These are phyloP conservation scores for Acestrorhynchus altus DNA, from an alignment of 2,797 vertebrate species.

Conservation along the genomic window DNA sequence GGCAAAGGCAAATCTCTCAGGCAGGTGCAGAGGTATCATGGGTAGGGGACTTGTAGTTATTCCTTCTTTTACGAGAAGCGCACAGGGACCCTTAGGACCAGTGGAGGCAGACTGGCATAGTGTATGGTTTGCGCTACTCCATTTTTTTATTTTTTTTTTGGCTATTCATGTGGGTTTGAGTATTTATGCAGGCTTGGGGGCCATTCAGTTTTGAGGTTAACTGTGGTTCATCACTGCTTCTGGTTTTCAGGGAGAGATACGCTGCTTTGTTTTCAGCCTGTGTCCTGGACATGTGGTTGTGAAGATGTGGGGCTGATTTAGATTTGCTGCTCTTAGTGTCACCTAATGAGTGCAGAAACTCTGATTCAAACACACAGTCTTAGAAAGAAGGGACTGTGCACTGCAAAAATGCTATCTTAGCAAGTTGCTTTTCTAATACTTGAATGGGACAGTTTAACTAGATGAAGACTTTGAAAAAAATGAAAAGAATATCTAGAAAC, in stretches of 20 bases:
- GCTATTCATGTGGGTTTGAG: neutral
- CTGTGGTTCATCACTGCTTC: conserved; percentile 11
- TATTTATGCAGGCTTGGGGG: neutral
- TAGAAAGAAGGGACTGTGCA: neutral
- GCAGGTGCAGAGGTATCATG: conserved; percentile 55
- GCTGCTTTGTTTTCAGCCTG: conserved; percentile 19
- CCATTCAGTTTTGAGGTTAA: neutral
- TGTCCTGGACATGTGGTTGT: neutral
- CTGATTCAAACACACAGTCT: neutral
- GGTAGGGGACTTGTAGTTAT: conserved; percentile 25
- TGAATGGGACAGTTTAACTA: no score
- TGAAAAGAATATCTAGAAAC: no score
- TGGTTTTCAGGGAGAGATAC: conserved; percentile 33
- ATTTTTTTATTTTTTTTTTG: neutral
- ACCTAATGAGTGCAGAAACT: neutral
- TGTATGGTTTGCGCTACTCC: neutral
- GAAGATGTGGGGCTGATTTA: conserved; percentile 2
- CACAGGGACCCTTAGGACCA: conserved; percentile 26
- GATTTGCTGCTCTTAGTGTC: neutral
- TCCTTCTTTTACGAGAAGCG: conserved; percentile 16
- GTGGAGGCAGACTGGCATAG: conserved; percentile 14
- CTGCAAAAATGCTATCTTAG: neutral
- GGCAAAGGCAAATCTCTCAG: conserved; percentile 62
- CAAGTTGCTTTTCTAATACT: no score
- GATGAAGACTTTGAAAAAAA: no score